Percentiles rank a stretch among this genome's conserved stretches.
phyloP scores from a whole-genome alignment of 2,888 invertebrate genomes.

The Villa cingulata region DNA sequence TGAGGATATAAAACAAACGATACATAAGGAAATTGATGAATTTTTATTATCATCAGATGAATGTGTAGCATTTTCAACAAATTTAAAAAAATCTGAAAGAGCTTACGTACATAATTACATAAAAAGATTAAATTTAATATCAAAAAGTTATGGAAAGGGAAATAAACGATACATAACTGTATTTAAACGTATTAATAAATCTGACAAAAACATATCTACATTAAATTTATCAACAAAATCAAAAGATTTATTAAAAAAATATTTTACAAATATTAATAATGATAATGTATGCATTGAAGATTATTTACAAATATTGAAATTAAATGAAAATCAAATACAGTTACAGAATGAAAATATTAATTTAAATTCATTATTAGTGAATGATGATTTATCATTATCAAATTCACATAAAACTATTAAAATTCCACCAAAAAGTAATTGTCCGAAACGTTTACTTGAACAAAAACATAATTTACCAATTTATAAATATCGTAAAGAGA shows the following conservation, averaged over 20 bases:
- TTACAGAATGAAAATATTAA: neutral
- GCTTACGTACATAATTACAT: conserved; percentile 4
- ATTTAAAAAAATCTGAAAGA: neutral
- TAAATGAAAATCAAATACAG: neutral
- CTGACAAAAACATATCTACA: neutral
- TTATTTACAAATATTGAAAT: neutral
- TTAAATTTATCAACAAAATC: neutral
- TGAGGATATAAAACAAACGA: neutral
- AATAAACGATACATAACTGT: conserved; percentile 2
- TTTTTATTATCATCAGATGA: neutral
- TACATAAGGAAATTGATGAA: neutral
- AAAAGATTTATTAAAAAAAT: neutral
- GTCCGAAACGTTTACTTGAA: neutral
- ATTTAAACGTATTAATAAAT: neutral
- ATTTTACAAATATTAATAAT: neutral
- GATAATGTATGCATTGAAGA: too few species aligned
- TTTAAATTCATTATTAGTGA: neutral
- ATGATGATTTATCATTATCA: neutral
- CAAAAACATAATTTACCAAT: conserved; percentile 1
- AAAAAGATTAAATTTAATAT: neutral
- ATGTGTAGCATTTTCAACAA: conserved; percentile 1
- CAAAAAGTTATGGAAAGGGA: neutral
- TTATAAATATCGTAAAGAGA: neutral
- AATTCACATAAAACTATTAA: neutral
- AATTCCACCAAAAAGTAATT: neutral